Evolutionary conservation across 2,888 invertebrate species (phyloP).

Genomic region (Hyppa rectilinea): DNA sequence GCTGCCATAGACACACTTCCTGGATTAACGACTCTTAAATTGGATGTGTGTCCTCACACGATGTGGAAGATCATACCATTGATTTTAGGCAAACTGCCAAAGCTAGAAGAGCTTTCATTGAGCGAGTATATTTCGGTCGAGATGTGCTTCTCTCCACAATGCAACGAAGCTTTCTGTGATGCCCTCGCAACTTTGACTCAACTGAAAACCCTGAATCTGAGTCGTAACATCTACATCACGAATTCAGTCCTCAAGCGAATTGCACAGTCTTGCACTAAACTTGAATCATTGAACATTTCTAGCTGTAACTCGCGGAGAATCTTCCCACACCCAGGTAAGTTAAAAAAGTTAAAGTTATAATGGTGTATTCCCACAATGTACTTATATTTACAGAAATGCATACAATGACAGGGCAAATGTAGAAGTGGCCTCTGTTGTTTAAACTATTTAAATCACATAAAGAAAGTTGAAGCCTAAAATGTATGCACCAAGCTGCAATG

Average conservation of each 20-base stretch:
- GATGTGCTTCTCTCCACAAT: conserved; percentile 66
- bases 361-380: background rate
- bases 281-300: conserved; percentile 86
- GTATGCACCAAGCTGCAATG: background rate
- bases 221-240: conserved; percentile 85
- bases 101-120: conserved; percentile 82
- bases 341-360: background rate
- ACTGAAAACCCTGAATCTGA: conserved; percentile 85
- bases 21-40: conserved; percentile 77
- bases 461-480: background rate
- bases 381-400: background rate
- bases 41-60: conserved; percentile 81
- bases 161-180: conserved; percentile 80
- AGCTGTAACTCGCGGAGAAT: conserved; percentile 81
- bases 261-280: conserved; percentile 83
- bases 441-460: background rate
- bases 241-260: conserved; percentile 89
- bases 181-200: conserved; percentile 82
- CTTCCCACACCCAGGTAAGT: conserved; percentile 75
- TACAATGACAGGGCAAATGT: background rate
- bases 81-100: conserved; percentile 81
- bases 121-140: conserved; percentile 81
- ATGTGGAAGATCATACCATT: conserved; percentile 84
- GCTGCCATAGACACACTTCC: conserved; percentile 80
- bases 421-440: background rate